Base-by-base conservation (phyloP, 2,888 invertebrate genomes). In the Anarsia innoxiella region DNA sequence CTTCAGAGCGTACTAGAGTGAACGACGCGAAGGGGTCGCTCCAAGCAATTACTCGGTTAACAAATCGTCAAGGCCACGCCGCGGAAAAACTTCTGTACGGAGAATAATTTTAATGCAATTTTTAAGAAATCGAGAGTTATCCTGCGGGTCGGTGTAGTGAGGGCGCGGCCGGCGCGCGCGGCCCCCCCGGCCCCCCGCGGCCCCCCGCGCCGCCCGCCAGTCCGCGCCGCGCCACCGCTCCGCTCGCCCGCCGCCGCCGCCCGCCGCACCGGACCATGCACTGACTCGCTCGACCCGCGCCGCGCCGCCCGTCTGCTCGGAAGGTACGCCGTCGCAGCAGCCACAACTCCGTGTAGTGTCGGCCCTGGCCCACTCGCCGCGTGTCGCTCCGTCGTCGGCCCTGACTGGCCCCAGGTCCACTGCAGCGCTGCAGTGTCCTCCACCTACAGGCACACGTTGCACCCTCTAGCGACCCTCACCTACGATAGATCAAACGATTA, bases 241-340 rank as follows among this genome's bases (percentile, higher is more conserved):
- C 42, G 40, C 38, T 40, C 3, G 19, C 10, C 26, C 33, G 26
- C 26, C 40, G 41, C 40, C 38, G 38, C 19, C 41, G 37, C 42
- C 36, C 36, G 37, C 29, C 42, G 45, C 41, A 27, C 36, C 36
- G 32, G n/a, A n/a, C n/a, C n/a, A n/a, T n/a, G n/a, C n/a, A 32
- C 42, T n/a, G n/a, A 34, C 37, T 23, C 36, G 30, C 39, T 19
- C 19, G 8, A 5, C 8, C 15, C 31, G 12, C 28, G 14, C 31
- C 30, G 31, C 36, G 39, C 27, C 31, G 31, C 41, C 13, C 34
- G 31, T 31, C 15, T 10, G n/a, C 19, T 3, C 16, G 11, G 15
- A 19, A 31, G 31, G 31, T 31, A 31, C 11, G 8, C 2, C 19
- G n/a, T n/a, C n/a, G n/a, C n/a, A n/a, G n/a, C n/a, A n/a, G n/a